Conservation (phyloP, 2,888 invertebrate species). For the Ephialtes manifestator region DNA sequence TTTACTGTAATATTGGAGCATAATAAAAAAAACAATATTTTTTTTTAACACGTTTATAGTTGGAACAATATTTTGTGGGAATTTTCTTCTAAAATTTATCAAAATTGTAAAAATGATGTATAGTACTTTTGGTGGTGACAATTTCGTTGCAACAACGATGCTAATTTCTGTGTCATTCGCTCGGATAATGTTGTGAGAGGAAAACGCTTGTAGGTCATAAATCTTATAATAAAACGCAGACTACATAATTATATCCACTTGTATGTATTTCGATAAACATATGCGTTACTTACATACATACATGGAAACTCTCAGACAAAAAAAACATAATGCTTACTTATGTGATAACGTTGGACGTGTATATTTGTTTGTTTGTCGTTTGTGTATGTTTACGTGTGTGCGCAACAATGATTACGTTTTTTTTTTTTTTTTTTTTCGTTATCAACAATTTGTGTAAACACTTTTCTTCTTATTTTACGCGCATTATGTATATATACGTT, state of each 20-base stretch:
- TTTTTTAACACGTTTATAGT: too few relatives aligned
- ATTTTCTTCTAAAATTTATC: too few relatives aligned
- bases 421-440: conserved; percentile 36
- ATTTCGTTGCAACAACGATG: too few relatives aligned
- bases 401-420: conserved; percentile 34
- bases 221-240: background rate
- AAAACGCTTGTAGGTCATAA: background rate
- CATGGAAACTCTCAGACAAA: conserved; percentile 51
- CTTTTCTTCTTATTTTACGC: conserved; percentile 26
- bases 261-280: conserved; percentile 61
- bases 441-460: conserved; percentile 46
- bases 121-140: too few relatives aligned
- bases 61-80: too few relatives aligned
- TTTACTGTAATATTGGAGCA: too few relatives aligned
- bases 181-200: background rate
- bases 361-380: conserved; percentile 68
- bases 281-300: conserved; percentile 50
- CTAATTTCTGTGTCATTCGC: background rate
- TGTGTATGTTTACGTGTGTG: conserved; percentile 60
- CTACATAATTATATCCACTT: conserved; percentile 43
- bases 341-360: conserved; percentile 72
- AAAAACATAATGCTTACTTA: conserved; percentile 76
- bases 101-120: too few relatives aligned
- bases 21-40: too few relatives aligned
- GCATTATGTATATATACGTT: conserved; percentile 44